Percentiles rank a stretch among this genome's conserved stretches.
Evolutionary conservation across 2,797 vertebrate genomes (phyloP).

Genomic region (Channa striata): DNA sequence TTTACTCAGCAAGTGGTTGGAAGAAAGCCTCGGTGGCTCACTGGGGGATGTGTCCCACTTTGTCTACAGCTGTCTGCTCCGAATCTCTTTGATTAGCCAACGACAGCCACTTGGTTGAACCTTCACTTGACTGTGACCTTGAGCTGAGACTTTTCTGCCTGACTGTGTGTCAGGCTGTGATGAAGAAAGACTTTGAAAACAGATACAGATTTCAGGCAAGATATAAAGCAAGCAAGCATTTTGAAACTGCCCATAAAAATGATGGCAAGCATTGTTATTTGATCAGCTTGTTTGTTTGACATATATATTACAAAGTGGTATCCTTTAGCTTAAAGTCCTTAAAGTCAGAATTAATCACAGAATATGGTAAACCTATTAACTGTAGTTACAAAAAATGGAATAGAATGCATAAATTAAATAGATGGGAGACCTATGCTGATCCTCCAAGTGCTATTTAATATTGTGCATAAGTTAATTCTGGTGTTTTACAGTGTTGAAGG

Average conservation of each 20-base stretch:
- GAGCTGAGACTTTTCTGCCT: slow-evolving; percentile 18
- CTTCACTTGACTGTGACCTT: slow-evolving; percentile 53
- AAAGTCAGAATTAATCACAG: too few relatives aligned
- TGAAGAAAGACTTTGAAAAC: not conserved
- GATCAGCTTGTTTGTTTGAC: too few relatives aligned
- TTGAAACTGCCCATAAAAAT: not conserved
- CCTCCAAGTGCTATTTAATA: too few relatives aligned
- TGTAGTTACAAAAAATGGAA: too few relatives aligned
- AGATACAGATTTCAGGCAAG: not conserved
- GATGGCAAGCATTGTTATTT: too few relatives aligned
- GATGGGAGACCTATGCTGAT: too few relatives aligned
- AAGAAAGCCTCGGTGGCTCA: slow-evolving; percentile 25
- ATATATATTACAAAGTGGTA: too few relatives aligned
- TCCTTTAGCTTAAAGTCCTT: too few relatives aligned
- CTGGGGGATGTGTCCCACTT: slow-evolving; percentile 49
- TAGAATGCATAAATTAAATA: too few relatives aligned
- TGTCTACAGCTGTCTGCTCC: slow-evolving; percentile 47
- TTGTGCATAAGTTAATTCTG: too few relatives aligned
- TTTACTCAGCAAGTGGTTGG: slow-evolving; percentile 29
- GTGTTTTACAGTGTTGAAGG: not conserved
- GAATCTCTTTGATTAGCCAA: slow-evolving; percentile 47
- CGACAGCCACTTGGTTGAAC: slow-evolving; percentile 40
- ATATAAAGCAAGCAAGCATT: not conserved
- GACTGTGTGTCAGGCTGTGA: slow-evolving; percentile 8
- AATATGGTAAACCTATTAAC: too few relatives aligned